Evolutionary conservation across 2,797 vertebrate species (phyloP).

Genomic region (Danio kyathit): DNA sequence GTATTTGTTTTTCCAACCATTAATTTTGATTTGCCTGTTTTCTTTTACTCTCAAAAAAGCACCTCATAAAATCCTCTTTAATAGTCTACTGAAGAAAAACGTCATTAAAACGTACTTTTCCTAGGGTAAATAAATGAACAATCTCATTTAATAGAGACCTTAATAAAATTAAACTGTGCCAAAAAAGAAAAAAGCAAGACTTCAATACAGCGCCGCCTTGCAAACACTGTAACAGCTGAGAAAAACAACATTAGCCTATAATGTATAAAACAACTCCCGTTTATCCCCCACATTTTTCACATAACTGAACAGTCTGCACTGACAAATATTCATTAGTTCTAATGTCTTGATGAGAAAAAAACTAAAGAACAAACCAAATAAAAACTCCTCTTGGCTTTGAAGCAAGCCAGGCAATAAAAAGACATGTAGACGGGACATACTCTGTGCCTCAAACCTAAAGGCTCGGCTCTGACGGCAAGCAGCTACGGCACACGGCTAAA

Average conservation of each 20-base stretch:
- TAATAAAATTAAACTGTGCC: not conserved
- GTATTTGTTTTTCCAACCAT: too few relatives aligned
- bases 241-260: not conserved
- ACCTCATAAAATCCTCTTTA: too few relatives aligned
- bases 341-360: slow-evolving; percentile 26
- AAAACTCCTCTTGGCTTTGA: slow-evolving; percentile 39
- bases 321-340: slow-evolving; percentile 37
- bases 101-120: too few relatives aligned
- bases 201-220: slow-evolving; percentile 25
- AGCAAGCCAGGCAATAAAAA: slow-evolving; percentile 44
- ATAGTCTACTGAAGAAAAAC: too few relatives aligned
- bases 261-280: slow-evolving; percentile 12
- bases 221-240: slow-evolving; percentile 30
- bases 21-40: too few relatives aligned
- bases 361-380: too few relatives aligned
- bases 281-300: slow-evolving; percentile 42
- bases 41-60: too few relatives aligned
- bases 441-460: slow-evolving; percentile 51
- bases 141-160: too few relatives aligned
- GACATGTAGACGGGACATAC: slow-evolving; percentile 36
- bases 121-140: too few relatives aligned
- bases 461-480: slow-evolving; percentile 57
- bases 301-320: slow-evolving; percentile 39
- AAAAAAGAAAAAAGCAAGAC: not conserved
- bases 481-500: slow-evolving; percentile 57